Percentiles rank a stretch among this genome's conserved stretches.
phyloP scores from a whole-genome alignment of 2,888 invertebrate genomes.

The Caenorhabditis sp. region DNA sequence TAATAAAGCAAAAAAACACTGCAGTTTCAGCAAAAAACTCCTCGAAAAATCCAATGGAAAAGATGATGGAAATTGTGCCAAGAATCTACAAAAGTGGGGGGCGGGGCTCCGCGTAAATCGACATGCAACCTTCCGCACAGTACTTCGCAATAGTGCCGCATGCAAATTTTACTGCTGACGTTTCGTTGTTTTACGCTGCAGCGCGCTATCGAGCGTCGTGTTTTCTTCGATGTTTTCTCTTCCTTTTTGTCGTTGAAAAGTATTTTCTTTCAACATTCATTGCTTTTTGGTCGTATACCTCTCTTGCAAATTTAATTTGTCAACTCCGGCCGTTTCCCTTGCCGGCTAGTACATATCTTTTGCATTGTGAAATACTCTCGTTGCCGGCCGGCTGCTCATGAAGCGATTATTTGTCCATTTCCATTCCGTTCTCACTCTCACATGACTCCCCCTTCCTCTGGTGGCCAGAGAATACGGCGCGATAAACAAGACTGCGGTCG shows the following conservation, averaged over 20 bases:
- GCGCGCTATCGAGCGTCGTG: too few species aligned
- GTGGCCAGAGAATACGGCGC: conserved; percentile 13
- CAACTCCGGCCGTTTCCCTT: not conserved
- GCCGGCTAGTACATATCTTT: not conserved
- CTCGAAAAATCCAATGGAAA: not conserved
- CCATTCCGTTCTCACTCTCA: not conserved
- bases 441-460: conserved; percentile 2
- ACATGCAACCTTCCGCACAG: conserved; percentile 17
- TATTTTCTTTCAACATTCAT: too few species aligned
- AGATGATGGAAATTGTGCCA: not conserved
- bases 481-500: conserved; percentile 32
- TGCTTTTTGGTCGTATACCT: too few species aligned
- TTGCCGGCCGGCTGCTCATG: not conserved
- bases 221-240: not conserved
- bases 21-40: not conserved
- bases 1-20: too few species aligned
- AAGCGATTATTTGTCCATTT: conserved; percentile 12
- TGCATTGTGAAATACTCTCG: conserved; percentile 6
- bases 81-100: conserved; percentile 7
- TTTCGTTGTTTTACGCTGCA: too few species aligned
- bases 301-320: not conserved
- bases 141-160: not conserved
- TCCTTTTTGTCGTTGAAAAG: too few species aligned
- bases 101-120: conserved; percentile 25
- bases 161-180: not conserved